These are phyloP conservation scores for Hycleus phaleratus DNA, from an alignment of 1,140 invertebrate species.

Conservation along the genomic window DNA sequence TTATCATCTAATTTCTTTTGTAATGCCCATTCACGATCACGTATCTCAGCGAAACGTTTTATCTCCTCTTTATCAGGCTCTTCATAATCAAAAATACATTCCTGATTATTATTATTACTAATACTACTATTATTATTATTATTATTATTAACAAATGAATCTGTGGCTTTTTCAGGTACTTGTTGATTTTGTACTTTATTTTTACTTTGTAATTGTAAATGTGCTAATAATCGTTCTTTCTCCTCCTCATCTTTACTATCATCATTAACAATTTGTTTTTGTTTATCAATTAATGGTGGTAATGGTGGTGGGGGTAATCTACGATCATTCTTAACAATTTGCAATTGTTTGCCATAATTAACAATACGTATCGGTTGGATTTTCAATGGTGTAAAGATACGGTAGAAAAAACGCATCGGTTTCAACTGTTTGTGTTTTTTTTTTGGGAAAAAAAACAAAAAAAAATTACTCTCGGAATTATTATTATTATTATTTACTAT, in stretches of 20 bases:
- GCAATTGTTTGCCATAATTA: constrained; percentile 34
- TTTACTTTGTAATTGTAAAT: constrained; percentile 35
- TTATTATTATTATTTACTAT: neutral
- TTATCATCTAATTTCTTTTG: constrained; percentile 34
- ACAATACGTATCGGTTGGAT: constrained; percentile 38
- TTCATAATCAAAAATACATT: constrained; percentile 36
- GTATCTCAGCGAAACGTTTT: constrained; percentile 36
- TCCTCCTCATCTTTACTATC: constrained; percentile 22
- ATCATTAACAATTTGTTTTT: constrained; percentile 7
- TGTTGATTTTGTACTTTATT: constrained; percentile 22
- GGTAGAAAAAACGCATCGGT: constrained; percentile 57
- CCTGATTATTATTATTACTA: constrained; percentile 8
- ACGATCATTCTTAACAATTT: constrained; percentile 27
- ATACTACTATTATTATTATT: neutral
- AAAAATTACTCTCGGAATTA: neutral
- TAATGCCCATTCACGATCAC: constrained; percentile 37
- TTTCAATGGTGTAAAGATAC: constrained; percentile 42
- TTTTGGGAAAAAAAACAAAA: neutral
- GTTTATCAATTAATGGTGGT: constrained; percentile 10
- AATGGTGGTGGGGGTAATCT: neutral
- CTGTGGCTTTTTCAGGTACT: constrained; percentile 18
- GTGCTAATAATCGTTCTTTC: constrained; percentile 33
- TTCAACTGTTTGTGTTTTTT: constrained; percentile 42
- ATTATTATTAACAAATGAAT: neutral
- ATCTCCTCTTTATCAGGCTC: constrained; percentile 39